Conservation (phyloP, 30 jellyfish, hydroid and myxozoan genomes). For the Turritopsis rubra region DNA sequence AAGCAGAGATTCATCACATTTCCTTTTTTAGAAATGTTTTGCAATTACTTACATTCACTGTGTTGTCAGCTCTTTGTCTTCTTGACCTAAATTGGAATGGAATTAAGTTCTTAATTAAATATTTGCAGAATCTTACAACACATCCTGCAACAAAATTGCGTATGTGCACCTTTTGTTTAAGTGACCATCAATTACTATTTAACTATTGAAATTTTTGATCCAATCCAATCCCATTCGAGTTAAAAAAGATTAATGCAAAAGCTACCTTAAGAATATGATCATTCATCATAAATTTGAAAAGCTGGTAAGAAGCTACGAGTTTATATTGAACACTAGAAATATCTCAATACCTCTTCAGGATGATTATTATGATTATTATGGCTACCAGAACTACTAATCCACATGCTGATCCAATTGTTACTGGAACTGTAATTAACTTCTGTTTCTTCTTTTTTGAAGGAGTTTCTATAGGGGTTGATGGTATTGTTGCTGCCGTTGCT, state of each 20-base stretch:
- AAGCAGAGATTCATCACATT: too few species aligned
- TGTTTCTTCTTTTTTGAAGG: not conserved
- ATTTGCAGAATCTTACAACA: too few species aligned
- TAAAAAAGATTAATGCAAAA: too few species aligned
- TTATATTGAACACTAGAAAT: not conserved
- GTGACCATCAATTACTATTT: too few species aligned
- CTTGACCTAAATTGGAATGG: not conserved
- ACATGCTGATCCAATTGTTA: not conserved
- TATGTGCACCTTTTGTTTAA: too few species aligned
- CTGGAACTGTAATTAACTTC: not conserved
- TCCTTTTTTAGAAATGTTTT: not conserved
- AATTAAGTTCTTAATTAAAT: too few species aligned
- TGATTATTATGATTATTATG: not conserved
- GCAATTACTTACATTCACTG: not conserved
- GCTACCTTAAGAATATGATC: not conserved
- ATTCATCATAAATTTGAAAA: too few species aligned
- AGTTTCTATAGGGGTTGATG: not conserved
- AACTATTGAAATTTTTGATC: too few species aligned
- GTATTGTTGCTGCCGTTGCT: slow-evolving; percentile 1
- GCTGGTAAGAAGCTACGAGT: not conserved
- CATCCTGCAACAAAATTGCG: too few species aligned
- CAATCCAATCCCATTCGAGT: too few species aligned
- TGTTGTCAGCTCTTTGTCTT: not conserved
- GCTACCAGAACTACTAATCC: not conserved
- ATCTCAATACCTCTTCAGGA: not conserved